These are phyloP conservation scores for Parotocinclus haroldoi DNA, from an alignment of 2,797 vertebrate species.

Conservation along the genomic window DNA sequence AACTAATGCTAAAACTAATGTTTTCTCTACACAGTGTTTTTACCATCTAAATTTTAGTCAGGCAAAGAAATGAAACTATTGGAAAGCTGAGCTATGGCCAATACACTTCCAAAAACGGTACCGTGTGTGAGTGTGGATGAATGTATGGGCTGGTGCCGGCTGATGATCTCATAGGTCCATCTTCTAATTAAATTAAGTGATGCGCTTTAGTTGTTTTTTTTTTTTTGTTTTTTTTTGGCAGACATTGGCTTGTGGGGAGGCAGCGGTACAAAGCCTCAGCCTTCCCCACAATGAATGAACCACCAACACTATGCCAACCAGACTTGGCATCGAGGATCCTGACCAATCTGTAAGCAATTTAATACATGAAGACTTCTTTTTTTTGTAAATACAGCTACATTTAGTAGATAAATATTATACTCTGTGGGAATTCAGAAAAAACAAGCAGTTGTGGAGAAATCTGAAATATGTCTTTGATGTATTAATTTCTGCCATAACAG, in stretches of 20 bases:
- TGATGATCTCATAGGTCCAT: conserved; percentile 48
- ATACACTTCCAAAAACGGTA: conserved; percentile 14
- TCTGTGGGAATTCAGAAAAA: no score
- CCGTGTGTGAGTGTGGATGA: conserved; percentile 4
- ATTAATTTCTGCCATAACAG: no score
- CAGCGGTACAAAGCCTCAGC: conserved; percentile 47
- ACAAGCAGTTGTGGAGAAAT: no score
- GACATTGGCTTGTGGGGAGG: conserved; percentile 52
- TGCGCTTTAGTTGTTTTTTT: conserved; percentile 49
- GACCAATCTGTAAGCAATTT: conserved; percentile 67
- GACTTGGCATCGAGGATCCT: conserved; percentile 49
- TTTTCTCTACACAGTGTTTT: no score
- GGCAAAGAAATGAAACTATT: no score
- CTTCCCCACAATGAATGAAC: conserved; percentile 33
- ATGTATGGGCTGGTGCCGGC: conserved; percentile 25
- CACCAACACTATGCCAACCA: conserved; percentile 43
- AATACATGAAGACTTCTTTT: conserved; percentile 40
- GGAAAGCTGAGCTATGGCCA: no score
- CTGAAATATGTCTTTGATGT: no score
- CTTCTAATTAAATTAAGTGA: conserved; percentile 52
- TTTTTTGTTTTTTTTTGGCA: no score
- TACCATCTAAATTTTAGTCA: no score
- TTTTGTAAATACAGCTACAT: conserved; percentile 52
- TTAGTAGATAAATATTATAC: conserved; percentile 17
- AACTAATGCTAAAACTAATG: no score